Evolutionary conservation across 2,888 invertebrate species (phyloP).

Genomic region (Eupithecia vulgata): DNA sequence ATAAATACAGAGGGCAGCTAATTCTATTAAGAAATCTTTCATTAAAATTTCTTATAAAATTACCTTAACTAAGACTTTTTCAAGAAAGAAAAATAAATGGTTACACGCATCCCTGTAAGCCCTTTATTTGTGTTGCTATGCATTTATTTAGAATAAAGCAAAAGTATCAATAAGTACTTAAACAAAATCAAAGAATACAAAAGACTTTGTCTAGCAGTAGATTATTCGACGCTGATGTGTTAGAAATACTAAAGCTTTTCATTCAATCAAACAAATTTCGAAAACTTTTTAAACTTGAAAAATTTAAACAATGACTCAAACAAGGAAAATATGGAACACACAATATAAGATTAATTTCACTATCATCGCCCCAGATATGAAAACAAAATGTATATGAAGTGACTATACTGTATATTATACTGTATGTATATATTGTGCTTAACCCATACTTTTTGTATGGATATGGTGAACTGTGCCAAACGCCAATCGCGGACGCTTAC

Average conservation of each 20-base stretch:
- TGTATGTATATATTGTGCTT: slow-evolving; percentile 7
- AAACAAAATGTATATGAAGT: slow-evolving; percentile 38
- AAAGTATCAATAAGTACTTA: background rate
- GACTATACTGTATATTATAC: slow-evolving; percentile 28
- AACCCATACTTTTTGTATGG: slow-evolving; percentile 32
- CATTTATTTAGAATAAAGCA: background rate
- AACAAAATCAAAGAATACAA: no score
- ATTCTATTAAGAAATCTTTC: background rate
- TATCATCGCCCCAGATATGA: slow-evolving; percentile 35
- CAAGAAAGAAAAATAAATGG: background rate
- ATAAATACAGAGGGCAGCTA: background rate
- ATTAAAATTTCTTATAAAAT: background rate
- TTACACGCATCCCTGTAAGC: background rate
- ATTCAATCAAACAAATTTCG: background rate
- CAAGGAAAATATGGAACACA: background rate
- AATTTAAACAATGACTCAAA: background rate
- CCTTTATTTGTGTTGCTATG: background rate
- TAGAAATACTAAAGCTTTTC: no score
- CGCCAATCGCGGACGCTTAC: slow-evolving; percentile 38
- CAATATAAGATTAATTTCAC: slow-evolving; percentile 25
- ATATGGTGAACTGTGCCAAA: slow-evolving; percentile 47
- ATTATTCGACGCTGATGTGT: no score
- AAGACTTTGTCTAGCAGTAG: no score
- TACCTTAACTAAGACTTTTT: background rate
- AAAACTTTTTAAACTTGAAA: background rate